Evolutionary conservation across 2,888 invertebrate genomes (phyloP).

Genomic region (Perizoma flavofasciatum): DNA sequence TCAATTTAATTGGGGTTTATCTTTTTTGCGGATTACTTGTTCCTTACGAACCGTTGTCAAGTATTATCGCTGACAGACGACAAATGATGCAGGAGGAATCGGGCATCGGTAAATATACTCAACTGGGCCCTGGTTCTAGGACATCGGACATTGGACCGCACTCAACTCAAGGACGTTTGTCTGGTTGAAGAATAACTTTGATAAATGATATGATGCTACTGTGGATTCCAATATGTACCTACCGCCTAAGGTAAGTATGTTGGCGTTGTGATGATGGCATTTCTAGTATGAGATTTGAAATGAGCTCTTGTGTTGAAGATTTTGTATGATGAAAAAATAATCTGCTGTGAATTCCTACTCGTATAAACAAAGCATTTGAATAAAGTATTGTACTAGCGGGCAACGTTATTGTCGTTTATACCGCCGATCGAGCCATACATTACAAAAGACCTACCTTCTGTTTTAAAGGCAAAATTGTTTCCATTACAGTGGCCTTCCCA

Average conservation of each 20-base stretch:
- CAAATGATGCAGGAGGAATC: slow-evolving; percentile 71
- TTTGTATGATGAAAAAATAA: too few species aligned
- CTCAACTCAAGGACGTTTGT: slow-evolving; percentile 30
- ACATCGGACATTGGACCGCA: slow-evolving; percentile 25
- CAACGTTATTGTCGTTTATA: slow-evolving; percentile 29
- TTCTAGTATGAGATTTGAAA: not conserved
- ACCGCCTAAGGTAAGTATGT: not conserved
- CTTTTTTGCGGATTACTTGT: slow-evolving; percentile 67
- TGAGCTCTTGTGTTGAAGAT: too few species aligned
- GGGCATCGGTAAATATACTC: slow-evolving; percentile 30
- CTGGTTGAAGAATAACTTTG: slow-evolving; percentile 30
- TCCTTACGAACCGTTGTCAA: slow-evolving; percentile 70
- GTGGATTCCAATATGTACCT: not conserved
- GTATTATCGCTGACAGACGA: slow-evolving; percentile 65
- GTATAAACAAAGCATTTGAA: not conserved
- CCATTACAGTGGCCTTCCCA: slow-evolving; percentile 70
- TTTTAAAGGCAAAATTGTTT: slow-evolving; percentile 78
- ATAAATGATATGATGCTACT: slow-evolving; percentile 19
- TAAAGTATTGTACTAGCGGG: slow-evolving; percentile 18
- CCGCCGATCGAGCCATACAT: slow-evolving; percentile 46
- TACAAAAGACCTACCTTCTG: slow-evolving; percentile 56
- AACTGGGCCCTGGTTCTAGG: slow-evolving; percentile 26
- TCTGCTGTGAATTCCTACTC: too few species aligned
- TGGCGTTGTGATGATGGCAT: slow-evolving; percentile 3
- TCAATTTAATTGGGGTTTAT: slow-evolving; percentile 80